These are phyloP conservation scores for Protonibea diacanthus DNA, from an alignment of 2,797 vertebrate genomes.

Conservation along the genomic window DNA sequence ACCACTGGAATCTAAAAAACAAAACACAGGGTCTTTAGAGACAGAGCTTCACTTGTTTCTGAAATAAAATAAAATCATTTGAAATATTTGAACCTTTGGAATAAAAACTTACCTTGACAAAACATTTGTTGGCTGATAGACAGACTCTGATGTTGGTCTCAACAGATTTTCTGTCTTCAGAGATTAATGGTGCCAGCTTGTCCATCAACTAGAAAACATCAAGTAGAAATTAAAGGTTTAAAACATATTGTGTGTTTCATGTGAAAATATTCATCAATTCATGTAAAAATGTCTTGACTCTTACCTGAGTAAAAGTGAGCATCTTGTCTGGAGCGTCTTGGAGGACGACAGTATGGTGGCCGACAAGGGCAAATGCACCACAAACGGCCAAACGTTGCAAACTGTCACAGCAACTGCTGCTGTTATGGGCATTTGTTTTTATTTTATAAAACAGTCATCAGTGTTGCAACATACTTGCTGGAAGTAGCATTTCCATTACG, in stretches of 20 bases:
- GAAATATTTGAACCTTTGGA: background rate
- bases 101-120: conserved; percentile 77
- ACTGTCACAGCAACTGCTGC: no score
- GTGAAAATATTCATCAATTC: no score
- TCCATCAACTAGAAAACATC: conserved; percentile 78
- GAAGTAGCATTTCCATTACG: no score
- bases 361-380: no score
- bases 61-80: background rate
- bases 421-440: no score
- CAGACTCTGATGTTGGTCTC: conserved; percentile 83
- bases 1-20: conserved; percentile 73
- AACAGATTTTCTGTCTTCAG: conserved; percentile 67
- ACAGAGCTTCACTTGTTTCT: background rate
- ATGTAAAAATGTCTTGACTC: no score
- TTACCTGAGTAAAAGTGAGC: conserved; percentile 81
- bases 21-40: background rate
- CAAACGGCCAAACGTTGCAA: no score
- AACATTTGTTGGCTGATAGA: conserved; percentile 81
- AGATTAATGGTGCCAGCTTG: conserved; percentile 56
- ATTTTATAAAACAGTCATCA: no score
- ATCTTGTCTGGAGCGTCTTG: conserved; percentile 77
- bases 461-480: no score
- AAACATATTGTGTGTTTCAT: no score
- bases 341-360: conserved; percentile 53
- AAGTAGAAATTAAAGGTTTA: background rate